Evolutionary conservation across 2,113 vertebrate species (phyloP).

Genomic region (Machaerirhynchus nigripectus): DNA sequence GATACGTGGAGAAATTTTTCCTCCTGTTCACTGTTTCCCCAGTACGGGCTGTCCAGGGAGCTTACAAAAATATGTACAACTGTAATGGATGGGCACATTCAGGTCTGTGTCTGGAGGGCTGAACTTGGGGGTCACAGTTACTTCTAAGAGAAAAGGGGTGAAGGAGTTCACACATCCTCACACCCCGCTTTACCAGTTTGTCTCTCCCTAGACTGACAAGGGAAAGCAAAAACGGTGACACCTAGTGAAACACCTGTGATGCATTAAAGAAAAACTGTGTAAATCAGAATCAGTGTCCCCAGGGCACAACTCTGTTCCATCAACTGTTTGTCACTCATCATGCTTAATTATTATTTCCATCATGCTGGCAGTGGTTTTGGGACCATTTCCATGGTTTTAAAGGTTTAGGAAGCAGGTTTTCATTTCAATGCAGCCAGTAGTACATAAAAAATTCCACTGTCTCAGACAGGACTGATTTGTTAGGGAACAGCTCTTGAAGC

Average conservation of each 20-base stretch:
- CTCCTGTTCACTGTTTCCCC: not conserved
- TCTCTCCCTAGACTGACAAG: not conserved
- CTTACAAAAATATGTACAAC: not conserved
- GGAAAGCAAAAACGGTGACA: not conserved
- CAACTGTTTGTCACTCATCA: slow-evolving; percentile 7
- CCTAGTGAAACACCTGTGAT: not conserved
- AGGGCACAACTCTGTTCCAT: not conserved
- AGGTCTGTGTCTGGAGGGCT: not conserved
- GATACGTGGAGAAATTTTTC: fast-evolving
- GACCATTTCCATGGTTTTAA: not conserved
- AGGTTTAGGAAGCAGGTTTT: not conserved
- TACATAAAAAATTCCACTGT: not conserved
- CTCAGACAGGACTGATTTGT: not conserved
- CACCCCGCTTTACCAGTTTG: not conserved
- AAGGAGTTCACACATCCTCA: not conserved
- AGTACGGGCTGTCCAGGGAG: not conserved
- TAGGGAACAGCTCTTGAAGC: not conserved
- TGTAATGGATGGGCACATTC: not conserved
- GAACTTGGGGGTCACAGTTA: not conserved
- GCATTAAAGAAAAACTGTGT: not conserved
- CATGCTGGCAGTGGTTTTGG: not conserved
- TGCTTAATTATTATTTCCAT: not conserved
- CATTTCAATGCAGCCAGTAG: not conserved
- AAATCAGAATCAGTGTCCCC: not conserved
- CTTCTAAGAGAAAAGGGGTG: not conserved